Base-by-base conservation (phyloP, 2,888 invertebrate genomes). In the Laothoe populi region DNA sequence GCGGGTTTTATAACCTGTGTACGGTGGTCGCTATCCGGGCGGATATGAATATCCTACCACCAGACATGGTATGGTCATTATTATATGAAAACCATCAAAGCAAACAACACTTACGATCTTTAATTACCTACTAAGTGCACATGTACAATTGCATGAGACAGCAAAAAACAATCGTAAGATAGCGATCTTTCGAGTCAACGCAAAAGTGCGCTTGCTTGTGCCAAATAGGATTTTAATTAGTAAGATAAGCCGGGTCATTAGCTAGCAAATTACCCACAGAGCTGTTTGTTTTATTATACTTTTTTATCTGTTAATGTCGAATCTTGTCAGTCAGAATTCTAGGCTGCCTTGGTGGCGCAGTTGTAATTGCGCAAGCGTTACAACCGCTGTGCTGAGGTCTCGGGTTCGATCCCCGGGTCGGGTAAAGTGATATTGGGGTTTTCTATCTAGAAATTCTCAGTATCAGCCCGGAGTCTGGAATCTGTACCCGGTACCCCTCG, bases 171-270 rank as follows among this genome's bases (percentile, higher is more conserved):
- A 60, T 60, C 40, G 48, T 31, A 13, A 49, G 60, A 60, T 60
- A 26, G 48, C 11, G 4, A 60, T 60, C 60, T 16, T 5, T 10
- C 26, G 31, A 11, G 24, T 38, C 16, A 21, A 3, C 46, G 31
- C 11, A 82, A 80, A 67, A 66, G 69, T 65, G 49, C 64, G 68
- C 66, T 68, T 71, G 72, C 73, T 44, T 86, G 87, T 86, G 87
- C 90, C 84, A 91, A 92, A 92, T 92, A 86, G 90, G 83, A 84
- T 90, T 91, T 92, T 92, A 92, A 92, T 92, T 92, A 90, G 84
- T 64, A 66, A 86, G 90, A 90, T 90, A 90, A 88, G 86, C 75
- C 70, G 73, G 65, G 82, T 81, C 89, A 88, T 92, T 92, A 89
- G 88, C 84, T 81, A 79, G 88, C 82, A 89, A 90, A 90, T 92